Conservation (phyloP, 2,888 invertebrate species). For the Agelastica alni region DNA sequence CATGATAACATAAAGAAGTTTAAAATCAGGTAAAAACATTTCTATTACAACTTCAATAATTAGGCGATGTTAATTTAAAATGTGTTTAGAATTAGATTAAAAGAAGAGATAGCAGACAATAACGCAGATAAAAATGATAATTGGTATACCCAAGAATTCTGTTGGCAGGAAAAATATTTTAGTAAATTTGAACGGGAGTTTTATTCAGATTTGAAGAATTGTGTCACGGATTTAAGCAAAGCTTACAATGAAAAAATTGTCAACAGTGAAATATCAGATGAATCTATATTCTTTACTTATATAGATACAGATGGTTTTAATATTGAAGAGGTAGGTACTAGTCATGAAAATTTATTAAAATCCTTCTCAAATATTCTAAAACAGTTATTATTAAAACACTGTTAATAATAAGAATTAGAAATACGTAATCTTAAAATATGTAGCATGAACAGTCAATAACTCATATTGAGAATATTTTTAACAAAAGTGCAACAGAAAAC, state of each 20-base stretch:
- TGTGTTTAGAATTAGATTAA: constrained; percentile 23
- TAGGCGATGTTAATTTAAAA: no score
- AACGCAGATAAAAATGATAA: constrained; percentile 28
- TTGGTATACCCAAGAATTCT: constrained; percentile 55
- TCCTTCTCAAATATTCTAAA: no score
- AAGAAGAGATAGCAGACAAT: constrained; percentile 33
- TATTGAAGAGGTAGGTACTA: constrained; percentile 31
- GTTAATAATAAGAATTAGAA: no score
- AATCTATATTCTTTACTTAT: constrained; percentile 62
- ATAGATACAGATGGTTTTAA: constrained; percentile 62
- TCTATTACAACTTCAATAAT: no score
- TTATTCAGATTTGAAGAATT: constrained; percentile 66
- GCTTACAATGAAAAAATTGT: constrained; percentile 59
- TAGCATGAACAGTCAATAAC: no score
- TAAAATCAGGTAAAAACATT: constrained; percentile 60
- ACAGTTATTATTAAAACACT: no score
- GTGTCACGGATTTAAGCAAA: constrained; percentile 65
- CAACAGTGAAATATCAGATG: constrained; percentile 50
- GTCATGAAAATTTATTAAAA: no score
- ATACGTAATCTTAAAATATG: no score
- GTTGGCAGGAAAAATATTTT: constrained; percentile 77
- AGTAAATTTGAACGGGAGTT: constrained; percentile 64
- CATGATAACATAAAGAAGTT: constrained; percentile 59
- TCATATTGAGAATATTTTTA: no score
- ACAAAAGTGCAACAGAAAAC: no score